Evolutionary conservation across 2,113 vertebrate genomes (phyloP), one percentile per base, ranked within the genome.

Genomic region (Hyla sarda): DNA sequence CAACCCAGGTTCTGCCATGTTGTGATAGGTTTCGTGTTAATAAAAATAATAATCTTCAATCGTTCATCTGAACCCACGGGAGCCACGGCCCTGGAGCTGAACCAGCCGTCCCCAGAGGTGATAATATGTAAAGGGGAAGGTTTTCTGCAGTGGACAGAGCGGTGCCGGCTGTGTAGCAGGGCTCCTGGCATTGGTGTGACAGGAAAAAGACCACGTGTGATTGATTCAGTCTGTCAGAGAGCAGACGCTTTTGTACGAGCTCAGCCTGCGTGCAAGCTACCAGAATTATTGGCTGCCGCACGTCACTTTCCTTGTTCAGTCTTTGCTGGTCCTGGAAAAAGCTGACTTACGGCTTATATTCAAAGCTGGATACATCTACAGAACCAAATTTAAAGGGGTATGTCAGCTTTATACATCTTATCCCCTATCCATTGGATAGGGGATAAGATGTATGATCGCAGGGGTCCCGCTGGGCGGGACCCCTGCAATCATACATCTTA

Each of bases 201-300:
- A 30, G 45, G 28, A 37, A 13, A n/a, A 47, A 34, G 23, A 60
- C 5, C 56, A 7, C 30, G 65, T 5, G 48, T 77, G 75, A 77
- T 77, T 54, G 75, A 77, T 54, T 77, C 30, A 32, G 28, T 32
- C 48, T 77, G 75, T 77, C 75, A 77, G 75, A 25, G 17, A 50
- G 23, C 25, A 32, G 75, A 23, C 25, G 28, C 48, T 32, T 32
- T 30, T 77, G 75, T 54, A 54, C 28, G 41, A 19, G 34, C 19
- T 41, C 67, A 71, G 67, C 32, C 67, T 71, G 34, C 67, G 23
- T 71, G 67, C 32, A 71, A 19, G 67, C 34, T 11, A 41, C 32
- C 19, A 8, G 34, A 23, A 71, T 37, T 71, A 71, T 23, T 71
- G 67, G 67, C 67, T 12, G 67, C 34, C 34, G 12, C 67, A 16